A percentile compares a stretch with the other conserved stretches of the same genome.
Conservation (phyloP, 2,797 vertebrate genomes). For the Poeciliopsis turneri region DNA sequence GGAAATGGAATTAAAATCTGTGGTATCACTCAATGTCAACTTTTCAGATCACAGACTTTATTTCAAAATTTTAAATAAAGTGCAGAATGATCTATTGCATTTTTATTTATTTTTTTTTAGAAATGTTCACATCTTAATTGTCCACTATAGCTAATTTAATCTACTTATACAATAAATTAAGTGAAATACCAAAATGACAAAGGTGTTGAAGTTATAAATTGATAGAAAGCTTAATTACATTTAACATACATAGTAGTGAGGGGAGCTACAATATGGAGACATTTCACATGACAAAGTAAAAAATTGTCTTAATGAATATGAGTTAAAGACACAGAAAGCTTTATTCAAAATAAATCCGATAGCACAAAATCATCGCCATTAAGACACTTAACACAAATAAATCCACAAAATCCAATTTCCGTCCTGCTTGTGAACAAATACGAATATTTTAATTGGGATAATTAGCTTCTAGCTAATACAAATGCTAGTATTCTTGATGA, state of each 20-base stretch:
- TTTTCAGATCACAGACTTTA: neutral
- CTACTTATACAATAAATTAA: neutral
- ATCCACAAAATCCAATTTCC: neutral
- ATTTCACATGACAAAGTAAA: neutral
- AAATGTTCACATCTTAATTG: neutral
- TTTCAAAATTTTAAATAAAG: neutral
- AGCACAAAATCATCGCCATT: neutral
- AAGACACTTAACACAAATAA: neutral
- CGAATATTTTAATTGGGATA: neutral
- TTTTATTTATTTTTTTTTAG: neutral
- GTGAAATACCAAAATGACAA: neutral
- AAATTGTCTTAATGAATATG: neutral
- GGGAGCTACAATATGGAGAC: neutral
- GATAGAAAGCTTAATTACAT: neutral
- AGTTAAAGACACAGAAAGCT: neutral
- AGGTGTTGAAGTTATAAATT: neutral
- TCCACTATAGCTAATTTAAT: neutral
- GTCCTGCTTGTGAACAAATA: neutral
- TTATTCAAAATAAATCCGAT: neutral
- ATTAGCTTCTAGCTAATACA: neutral
- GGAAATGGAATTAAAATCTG: neutral
- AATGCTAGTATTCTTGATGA: slow-evolving; percentile 11
- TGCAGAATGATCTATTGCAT: neutral
- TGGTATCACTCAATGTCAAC: neutral
- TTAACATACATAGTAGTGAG: neutral